phyloP scores from a whole-genome alignment of 2,797 vertebrate genomes.

The Euthynnus affinis region DNA sequence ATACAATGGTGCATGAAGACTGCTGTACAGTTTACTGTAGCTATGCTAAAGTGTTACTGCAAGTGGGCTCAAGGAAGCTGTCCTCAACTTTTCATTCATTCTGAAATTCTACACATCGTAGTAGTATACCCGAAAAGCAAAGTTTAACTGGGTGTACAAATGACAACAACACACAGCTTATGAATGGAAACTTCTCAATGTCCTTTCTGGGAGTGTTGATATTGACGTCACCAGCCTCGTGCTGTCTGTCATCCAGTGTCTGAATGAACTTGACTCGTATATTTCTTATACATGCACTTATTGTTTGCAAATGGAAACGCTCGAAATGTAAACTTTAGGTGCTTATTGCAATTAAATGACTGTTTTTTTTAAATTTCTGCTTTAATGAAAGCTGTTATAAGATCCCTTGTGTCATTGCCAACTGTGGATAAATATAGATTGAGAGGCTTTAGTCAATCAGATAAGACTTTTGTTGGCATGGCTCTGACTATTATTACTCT shows the following conservation, averaged over 20 bases:
- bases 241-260: neutral
- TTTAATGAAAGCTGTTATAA: neutral
- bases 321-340: neutral
- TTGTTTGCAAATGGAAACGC: neutral
- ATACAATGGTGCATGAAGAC: neutral
- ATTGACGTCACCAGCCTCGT: conserved; percentile 44
- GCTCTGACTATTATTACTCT: conserved; percentile 53
- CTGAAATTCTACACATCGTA: neutral
- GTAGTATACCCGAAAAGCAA: neutral
- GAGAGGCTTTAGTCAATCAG: conserved; percentile 58
- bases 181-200: conserved; percentile 7
- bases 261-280: conserved; percentile 10
- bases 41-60: neutral
- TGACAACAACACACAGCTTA: neutral
- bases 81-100: conserved; percentile 38
- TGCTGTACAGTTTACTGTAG: neutral
- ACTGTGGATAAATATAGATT: conserved; percentile 64
- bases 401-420: conserved; percentile 6
- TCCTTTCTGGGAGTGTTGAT: conserved; percentile 38
- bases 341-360: neutral
- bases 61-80: neutral
- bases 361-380: neutral
- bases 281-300: neutral
- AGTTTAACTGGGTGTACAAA: no score
- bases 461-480: conserved; percentile 40